Evolutionary conservation across 1,140 invertebrate species (phyloP).

Genomic region (Zaprionus nigranus): DNA sequence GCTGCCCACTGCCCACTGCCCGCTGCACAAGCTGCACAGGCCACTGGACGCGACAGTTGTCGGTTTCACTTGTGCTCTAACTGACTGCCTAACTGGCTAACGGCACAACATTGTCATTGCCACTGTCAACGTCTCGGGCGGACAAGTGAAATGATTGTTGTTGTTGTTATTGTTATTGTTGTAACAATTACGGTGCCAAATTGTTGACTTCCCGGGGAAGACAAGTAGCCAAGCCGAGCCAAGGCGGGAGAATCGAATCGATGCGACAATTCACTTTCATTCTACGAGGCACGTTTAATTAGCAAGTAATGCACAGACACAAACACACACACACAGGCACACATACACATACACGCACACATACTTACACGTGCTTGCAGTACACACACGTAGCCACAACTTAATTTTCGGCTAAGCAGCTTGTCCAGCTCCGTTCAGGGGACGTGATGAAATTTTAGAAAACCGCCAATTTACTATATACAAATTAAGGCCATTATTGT

Average conservation of each 20-base stretch:
- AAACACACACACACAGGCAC: slow-evolving; percentile 6
- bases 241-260: slow-evolving; percentile 54
- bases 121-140: slow-evolving; percentile 18
- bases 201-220: slow-evolving; percentile 52
- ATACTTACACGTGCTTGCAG: slow-evolving; percentile 11
- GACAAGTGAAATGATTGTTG: slow-evolving; percentile 66
- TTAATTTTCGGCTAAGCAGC: slow-evolving; percentile 45
- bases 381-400: slow-evolving; percentile 9
- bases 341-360: slow-evolving; percentile 22
- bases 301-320: slow-evolving; percentile 18
- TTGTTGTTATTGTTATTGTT: slow-evolving; percentile 24
- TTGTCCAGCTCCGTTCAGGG: slow-evolving; percentile 52
- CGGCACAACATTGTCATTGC: slow-evolving; percentile 72
- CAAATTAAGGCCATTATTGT: slow-evolving; percentile 75
- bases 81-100: slow-evolving; percentile 51
- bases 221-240: background rate
- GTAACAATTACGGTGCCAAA: slow-evolving; percentile 59
- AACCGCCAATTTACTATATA: slow-evolving; percentile 67
- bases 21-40: slow-evolving; percentile 8
- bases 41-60: slow-evolving; percentile 16
- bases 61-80: slow-evolving; percentile 59
- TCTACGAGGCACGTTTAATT: slow-evolving; percentile 62
- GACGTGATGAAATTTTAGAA: slow-evolving; percentile 82
- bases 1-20: slow-evolving; percentile 11
- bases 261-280: slow-evolving; percentile 69